Evolutionary conservation across 2,888 invertebrate species (phyloP), one percentile per base, ranked within the genome.

Genomic region (Hypercompe scribonia): DNA sequence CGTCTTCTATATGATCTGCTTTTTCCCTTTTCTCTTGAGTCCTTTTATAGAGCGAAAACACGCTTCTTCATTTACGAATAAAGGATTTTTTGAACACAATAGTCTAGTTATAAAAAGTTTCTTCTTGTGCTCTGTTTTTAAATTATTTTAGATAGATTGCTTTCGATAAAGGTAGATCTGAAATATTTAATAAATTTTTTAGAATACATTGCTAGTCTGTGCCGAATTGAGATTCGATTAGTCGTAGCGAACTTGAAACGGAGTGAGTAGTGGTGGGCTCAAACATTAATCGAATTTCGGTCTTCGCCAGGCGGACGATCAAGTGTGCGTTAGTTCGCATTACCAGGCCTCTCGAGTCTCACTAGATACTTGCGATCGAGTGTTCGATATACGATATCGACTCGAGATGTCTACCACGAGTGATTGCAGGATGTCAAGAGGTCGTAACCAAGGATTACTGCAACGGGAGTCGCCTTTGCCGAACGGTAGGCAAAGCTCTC

Each of bases 281-380:
- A 88, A 93, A 91, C 92, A 91, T 93, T 94, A 94, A 95, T 95
- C 93, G 94, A 92, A 94, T 95, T 91, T 93, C 90, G 91, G 91
- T 91, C 89, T 91, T 89, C 91, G 88, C 83, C 87, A 81, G 85
- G 86, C 87, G 90, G 86, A 88, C 90, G 91, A 92, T 92, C 93
- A 91, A 93, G 93, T 90, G 89, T 89, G 89, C 91, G 91, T 90
- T 90, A 90, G 93, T 91, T 93, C 93, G 89, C 91, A 92, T 93
- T 92, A 92, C 92, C 87, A 86, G 85, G 72, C 86, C 91, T 85
- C 93, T 93, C 87, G 87, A 91, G 87, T 88, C 89, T 90, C 89
- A 87, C 90, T 91, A 88, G 90, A 92, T 91, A 90, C 90, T 91
- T 87, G 89, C 87, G 81, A 87, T 90, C 88, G 89, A 91, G 90